These are phyloP conservation scores for Fulica atra DNA, from an alignment of 2,113 vertebrate genomes.

Conservation along the genomic window DNA sequence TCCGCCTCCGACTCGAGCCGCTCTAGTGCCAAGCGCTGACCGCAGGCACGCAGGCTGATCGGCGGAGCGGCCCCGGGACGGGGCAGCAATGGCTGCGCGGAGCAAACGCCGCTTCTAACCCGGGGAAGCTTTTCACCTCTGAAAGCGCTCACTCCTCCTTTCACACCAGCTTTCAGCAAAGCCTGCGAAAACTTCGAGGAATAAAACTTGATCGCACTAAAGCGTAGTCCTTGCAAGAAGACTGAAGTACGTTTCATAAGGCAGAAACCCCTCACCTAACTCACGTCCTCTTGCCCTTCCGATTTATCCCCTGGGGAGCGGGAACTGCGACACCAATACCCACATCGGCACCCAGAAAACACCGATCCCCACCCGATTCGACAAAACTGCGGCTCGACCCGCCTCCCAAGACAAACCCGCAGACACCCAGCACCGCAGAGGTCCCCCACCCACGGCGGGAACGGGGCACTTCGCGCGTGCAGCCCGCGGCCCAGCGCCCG, in stretches of 20 bases:
- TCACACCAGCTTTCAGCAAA: not conserved
- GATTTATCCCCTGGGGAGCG: not conserved
- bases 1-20: not conserved
- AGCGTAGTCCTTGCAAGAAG: not conserved
- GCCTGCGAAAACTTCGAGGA: not conserved
- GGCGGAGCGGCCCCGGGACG: not conserved
- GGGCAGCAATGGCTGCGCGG: not conserved
- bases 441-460: not conserved
- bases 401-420: not conserved
- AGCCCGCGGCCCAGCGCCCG: not conserved
- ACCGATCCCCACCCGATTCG: fast-evolving
- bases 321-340: not conserved
- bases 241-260: not conserved
- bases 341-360: not conserved
- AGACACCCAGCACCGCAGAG: fast-evolving
- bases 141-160: not conserved
- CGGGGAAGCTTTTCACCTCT: not conserved
- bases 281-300: not conserved
- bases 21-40: not conserved
- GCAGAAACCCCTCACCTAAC: not conserved
- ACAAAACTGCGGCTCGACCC: not conserved
- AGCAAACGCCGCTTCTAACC: not conserved
- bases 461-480: too few species aligned
- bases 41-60: conserved; percentile 23
- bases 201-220: not conserved